Evolutionary conservation across 2,888 invertebrate genomes (phyloP), one percentile per base, ranked within the genome.

Genomic region (Acanthosepion lycidas): DNA sequence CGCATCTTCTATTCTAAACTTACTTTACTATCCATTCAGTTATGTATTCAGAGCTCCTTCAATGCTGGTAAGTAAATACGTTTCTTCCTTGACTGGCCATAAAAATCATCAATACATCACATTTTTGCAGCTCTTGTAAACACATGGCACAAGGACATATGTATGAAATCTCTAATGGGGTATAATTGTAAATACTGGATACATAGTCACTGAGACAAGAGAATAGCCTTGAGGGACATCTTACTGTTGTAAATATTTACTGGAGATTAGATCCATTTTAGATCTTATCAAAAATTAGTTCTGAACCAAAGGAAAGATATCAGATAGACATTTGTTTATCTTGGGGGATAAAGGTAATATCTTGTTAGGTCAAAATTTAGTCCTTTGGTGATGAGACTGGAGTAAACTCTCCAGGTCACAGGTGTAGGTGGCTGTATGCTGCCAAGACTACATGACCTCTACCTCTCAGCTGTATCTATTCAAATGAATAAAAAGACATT

Each of bases 31-130:
- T 97, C 99, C 99, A 95, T 99, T 99, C 98, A 99, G 99, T 97
- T 99, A 99, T 98, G 99, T 99, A 99, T 99, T 99, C 98, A 98
- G 99, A 96, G 99, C 99, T 93, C 99, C 99, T 94, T 99, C 99
- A 94, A 99, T 99, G 99, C 98, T 99, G 97, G 98, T 98, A 97
- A 95, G 96, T 95, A 33, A 48, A 64, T 6, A 6, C 49, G 23
- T 23, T 64, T 51, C 28, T 48, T 53, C 28, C 33, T n/a, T 26
- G 23, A 64, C 6, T 28, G 1, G 8, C 26, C 26, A 64, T 64
- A 26, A 23, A 23, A 23, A 8, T 42, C 26, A 26, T 64, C 3
- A 64, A 26, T 26, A 18, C 1, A 64, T 3, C 64, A 64, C 20
- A 23, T 64, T 23, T 26, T 64, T 64, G 8, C 28, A 28, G 26